Base-by-base conservation (phyloP, 2,797 vertebrate species). In the Enteromius paludinosus region DNA sequence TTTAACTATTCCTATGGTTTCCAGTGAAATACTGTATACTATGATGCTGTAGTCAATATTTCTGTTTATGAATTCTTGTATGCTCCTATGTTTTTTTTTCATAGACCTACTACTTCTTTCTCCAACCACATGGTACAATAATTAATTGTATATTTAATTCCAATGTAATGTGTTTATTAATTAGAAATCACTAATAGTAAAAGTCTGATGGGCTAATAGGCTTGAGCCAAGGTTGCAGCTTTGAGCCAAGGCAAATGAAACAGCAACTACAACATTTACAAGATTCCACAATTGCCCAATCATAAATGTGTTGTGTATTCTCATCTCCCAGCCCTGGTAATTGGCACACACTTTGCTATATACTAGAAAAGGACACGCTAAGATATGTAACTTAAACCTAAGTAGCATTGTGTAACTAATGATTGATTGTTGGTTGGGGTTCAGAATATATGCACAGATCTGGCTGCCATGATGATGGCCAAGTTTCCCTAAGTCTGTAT, bases 401-500 rank as follows among this genome's bases (percentile, higher is more conserved):
- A 54, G 20, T 73, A 23, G 18, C 54, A 54, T 23, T 54, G 33
- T 14, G 15, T 74, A 74, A 74, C 30, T 61, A 20, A 43, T 28
- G 4, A 45, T 28, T 61, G 35, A 43, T 75, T 61, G 54, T 28
- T 75, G 54, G 18, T 56, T 43, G 35, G 54, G 10, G 17, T 77
- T 77, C 3, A n/a, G 11, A 77, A 45, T 15, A 9, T 47, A 77
- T 33, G 41, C 82, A n/a, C 9, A 49, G 74, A 65, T 43, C 5
- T 77, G 56, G 7, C 71, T 64, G n/a, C 11, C 47, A 45, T 81
- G 66, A 62, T 52, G 71, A 68, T 77, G 20, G 79, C 79, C 74
- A 82, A 78, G 35, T 66, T 35, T 54, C 69, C 70, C 61, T 61
- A 41, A 74, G 33, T 84, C 77, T 82, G 81, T 82, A 64, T 79